Evolutionary conservation across 1,140 invertebrate species (phyloP).

Genomic region (Aphaenogaster floridana): DNA sequence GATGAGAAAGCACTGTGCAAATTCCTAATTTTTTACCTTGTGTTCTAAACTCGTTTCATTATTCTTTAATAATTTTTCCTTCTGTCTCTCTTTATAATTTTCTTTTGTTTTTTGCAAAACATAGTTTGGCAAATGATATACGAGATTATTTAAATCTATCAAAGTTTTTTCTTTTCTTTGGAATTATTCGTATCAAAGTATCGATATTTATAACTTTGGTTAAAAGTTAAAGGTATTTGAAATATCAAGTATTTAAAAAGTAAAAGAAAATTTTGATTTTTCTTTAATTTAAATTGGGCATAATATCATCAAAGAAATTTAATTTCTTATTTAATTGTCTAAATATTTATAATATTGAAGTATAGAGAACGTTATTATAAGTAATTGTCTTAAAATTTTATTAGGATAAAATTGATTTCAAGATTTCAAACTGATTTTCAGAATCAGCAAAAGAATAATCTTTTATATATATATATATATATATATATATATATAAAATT

Average conservation of each 20-base stretch:
- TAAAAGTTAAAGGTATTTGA: not conserved
- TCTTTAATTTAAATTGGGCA: not conserved
- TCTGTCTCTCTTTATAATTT: not conserved
- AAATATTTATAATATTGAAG: not conserved
- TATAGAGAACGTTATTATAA: not conserved
- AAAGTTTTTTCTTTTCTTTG: not conserved
- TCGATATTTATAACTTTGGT: not conserved
- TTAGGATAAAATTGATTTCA: not conserved
- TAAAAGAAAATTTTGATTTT: not conserved
- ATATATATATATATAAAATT: no score
- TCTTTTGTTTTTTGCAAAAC: not conserved
- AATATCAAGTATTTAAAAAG: not conserved
- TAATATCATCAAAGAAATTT: not conserved
- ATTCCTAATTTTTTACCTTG: not conserved
- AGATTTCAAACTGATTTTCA: not conserved
- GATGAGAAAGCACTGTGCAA: no score
- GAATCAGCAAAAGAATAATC: not conserved
- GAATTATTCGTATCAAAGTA: not conserved
- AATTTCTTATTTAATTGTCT: not conserved
- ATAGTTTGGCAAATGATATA: not conserved
- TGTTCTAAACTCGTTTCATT: not conserved
- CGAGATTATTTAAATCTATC: not conserved
- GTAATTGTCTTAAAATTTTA: not conserved
- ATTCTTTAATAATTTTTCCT: not conserved
- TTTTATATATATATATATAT: no score